phyloP scores from a whole-genome alignment of 2,888 invertebrate genomes.

The Philereme transversata region DNA sequence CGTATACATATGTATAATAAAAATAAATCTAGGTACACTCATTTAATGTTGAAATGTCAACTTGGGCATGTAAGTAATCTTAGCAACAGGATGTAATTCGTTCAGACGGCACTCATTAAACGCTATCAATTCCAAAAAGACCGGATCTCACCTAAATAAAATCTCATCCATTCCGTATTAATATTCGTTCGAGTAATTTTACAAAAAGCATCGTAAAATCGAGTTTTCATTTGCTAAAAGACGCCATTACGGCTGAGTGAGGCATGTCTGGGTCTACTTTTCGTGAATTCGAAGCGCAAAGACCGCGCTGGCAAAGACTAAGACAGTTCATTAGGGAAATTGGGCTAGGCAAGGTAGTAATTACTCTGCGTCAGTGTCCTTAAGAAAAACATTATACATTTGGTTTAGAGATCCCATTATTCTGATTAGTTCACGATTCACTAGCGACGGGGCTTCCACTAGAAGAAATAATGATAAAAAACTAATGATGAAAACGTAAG shows the following conservation, averaged over 20 bases:
- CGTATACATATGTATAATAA: too few relatives aligned
- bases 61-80: too few relatives aligned
- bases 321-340: slow-evolving; percentile 37
- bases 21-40: too few relatives aligned
- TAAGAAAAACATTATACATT: slow-evolving; percentile 11
- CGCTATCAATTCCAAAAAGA: slow-evolving; percentile 8
- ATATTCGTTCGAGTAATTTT: slow-evolving; percentile 61
- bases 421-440: slow-evolving; percentile 4
- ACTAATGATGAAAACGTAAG: too few relatives aligned
- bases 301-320: slow-evolving; percentile 25
- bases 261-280: slow-evolving; percentile 17
- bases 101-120: neutral
- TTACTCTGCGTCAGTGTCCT: slow-evolving; percentile 11
- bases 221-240: slow-evolving; percentile 77
- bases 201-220: slow-evolving; percentile 71
- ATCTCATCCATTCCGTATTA: slow-evolving; percentile 38
- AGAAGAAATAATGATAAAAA: too few relatives aligned
- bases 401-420: slow-evolving; percentile 18
- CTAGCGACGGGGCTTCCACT: too few relatives aligned
- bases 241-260: slow-evolving; percentile 35
- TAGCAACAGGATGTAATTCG: too few relatives aligned
- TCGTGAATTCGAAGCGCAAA: slow-evolving; percentile 4
- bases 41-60: too few relatives aligned
- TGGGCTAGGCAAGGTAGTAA: slow-evolving; percentile 17
- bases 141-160: slow-evolving; percentile 15